These are phyloP conservation scores for Champsocephalus esox DNA, from an alignment of 2,797 vertebrate genomes.

Conservation along the genomic window DNA sequence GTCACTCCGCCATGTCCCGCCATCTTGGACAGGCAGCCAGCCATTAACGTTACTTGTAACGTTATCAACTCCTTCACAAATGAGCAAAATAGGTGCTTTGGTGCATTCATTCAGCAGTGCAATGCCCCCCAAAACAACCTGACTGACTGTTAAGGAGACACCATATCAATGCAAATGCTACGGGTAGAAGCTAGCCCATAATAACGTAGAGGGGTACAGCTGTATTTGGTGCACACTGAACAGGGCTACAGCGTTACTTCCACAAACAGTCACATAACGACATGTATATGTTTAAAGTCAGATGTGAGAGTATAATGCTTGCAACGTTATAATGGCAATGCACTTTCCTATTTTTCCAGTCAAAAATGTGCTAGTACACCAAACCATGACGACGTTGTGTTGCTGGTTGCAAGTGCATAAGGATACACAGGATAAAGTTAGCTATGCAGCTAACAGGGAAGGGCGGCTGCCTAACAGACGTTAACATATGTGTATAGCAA, in stretches of 20 bases:
- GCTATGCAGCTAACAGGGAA: constrained; percentile 35
- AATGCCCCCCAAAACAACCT: neutral
- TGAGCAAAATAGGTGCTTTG: neutral
- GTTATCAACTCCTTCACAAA: constrained; percentile 60
- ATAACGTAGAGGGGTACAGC: constrained; percentile 26
- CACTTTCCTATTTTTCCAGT: neutral
- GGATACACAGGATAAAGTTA: constrained; percentile 26
- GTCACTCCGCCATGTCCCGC: constrained; percentile 92
- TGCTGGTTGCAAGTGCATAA: constrained; percentile 43
- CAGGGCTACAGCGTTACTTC: constrained; percentile 48
- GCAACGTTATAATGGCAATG: constrained; percentile 24
- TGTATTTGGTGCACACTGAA: constrained; percentile 44
- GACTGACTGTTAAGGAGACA: neutral
- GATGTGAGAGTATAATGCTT: neutral
- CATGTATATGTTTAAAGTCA: neutral
- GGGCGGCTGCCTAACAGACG: constrained; percentile 40
- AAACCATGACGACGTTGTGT: constrained; percentile 70
- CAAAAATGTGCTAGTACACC: constrained; percentile 25
- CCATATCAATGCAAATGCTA: neutral
- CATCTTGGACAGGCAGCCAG: constrained; percentile 94
- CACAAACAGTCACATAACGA: neutral
- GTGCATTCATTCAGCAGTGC: neutral
- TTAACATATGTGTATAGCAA: neutral
- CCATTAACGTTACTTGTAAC: constrained; percentile 77
- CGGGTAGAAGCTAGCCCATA: constrained; percentile 14